Conservation (phyloP, 2,113 vertebrate genomes). For the Oncorhynchus gorbuscha region DNA sequence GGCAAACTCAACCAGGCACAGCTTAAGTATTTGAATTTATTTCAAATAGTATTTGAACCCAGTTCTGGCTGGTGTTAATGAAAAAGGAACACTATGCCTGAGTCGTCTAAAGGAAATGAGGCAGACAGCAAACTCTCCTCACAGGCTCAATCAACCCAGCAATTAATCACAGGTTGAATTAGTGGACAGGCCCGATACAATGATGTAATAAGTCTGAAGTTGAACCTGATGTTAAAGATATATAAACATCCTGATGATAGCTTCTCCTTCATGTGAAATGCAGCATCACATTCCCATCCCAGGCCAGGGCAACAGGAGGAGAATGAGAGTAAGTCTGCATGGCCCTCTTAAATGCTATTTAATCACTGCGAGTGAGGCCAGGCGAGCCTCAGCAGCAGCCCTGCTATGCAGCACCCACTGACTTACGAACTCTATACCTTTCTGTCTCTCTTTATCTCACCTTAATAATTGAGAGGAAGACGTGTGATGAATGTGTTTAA, state of each 20-base stretch:
- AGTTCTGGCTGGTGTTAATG: conserved; percentile 15
- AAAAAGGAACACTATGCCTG: conserved; percentile 21
- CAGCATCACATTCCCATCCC: neutral
- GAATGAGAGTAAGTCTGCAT: conserved; percentile 37
- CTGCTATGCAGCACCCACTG: conserved; percentile 42
- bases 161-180: conserved; percentile 47
- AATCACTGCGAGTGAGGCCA: conserved; percentile 51
- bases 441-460: conserved; percentile 48
- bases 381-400: neutral
- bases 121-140: conserved; percentile 30
- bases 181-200: neutral
- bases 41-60: no score
- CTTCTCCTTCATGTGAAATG: conserved; percentile 39
- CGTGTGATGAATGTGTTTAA: conserved; percentile 70
- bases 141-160: conserved; percentile 35
- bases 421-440: conserved; percentile 23
- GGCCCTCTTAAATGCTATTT: conserved; percentile 65
- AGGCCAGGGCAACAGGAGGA: conserved; percentile 37
- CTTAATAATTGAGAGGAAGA: conserved; percentile 57
- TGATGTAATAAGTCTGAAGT: conserved; percentile 37
- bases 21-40: no score
- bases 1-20: no score
- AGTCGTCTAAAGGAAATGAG: conserved; percentile 58
- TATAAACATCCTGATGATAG: conserved; percentile 48
- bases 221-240: conserved; percentile 46